Conservation (phyloP, 2,797 vertebrate genomes). For the Heteromormyrus szaboi region DNA sequence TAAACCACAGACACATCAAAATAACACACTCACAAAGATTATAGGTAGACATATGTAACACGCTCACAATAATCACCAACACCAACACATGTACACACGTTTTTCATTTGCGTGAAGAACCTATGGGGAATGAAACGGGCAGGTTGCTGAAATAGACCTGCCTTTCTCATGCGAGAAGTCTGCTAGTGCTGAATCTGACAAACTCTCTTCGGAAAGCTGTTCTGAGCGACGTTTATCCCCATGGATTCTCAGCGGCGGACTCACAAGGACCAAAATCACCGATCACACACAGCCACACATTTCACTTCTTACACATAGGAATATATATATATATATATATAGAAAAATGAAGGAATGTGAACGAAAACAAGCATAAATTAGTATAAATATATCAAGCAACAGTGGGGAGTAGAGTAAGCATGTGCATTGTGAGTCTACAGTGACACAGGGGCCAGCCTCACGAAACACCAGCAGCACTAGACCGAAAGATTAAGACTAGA, state of each 20-base stretch:
- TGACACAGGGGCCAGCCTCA: constrained; percentile 55
- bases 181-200: background rate
- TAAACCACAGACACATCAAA: constrained; percentile 6
- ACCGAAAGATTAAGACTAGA: constrained; percentile 59
- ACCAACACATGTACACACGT: constrained; percentile 5
- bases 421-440: constrained; percentile 42
- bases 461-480: constrained; percentile 64
- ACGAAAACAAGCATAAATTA: constrained; percentile 41
- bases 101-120: constrained; percentile 20
- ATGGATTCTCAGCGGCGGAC: background rate
- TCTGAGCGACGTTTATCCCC: background rate
- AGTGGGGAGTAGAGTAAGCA: constrained; percentile 52
- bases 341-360: constrained; percentile 30
- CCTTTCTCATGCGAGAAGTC: background rate
- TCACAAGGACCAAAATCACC: constrained; percentile 8
- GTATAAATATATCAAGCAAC: constrained; percentile 52
- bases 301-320: constrained; percentile 13
- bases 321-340: constrained; percentile 28
- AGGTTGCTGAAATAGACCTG: background rate
- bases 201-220: background rate
- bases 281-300: constrained; percentile 29
- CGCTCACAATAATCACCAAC: background rate
- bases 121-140: constrained; percentile 4
- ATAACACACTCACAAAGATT: constrained; percentile 1
- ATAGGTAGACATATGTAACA: background rate